Evolutionary conservation across 2,113 vertebrate species (phyloP), one percentile per base, ranked within the genome.

Genomic region (Takifugu bimaculatus): DNA sequence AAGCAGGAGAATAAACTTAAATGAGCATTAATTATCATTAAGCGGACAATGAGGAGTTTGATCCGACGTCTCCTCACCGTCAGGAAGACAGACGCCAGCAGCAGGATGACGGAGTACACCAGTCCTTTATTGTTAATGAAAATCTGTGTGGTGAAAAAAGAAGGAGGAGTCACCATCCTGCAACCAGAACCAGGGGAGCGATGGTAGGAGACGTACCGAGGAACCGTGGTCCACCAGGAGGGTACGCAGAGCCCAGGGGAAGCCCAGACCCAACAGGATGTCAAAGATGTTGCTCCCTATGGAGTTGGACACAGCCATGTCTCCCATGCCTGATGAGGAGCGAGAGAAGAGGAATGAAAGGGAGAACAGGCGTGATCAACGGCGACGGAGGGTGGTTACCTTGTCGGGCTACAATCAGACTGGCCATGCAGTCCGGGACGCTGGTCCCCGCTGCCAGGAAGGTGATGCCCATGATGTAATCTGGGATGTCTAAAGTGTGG

Each of bases 241-340:
- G 26, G 91, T 92, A 11, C 90, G 88, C 53, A 92, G 62, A 68
- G 89, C 75, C 91, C 91, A 92, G 44, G 91, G 91, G 75, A 92
- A 92, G 49, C 91, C 91, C 78, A 92, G 74, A 27, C 91, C 91
- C 64, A 92, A 67, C 57, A 92, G 82, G 77, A 92, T 92, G 87
- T 92, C 91, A 76, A 92, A 92, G 67, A 92, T 91, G 78, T 92
- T 92, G 73, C 91, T 92, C 67, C 91, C 91, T 52, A 92, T 92
- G 60, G 91, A 92, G 84, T 92, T 92, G 4, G 91, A 92, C 58
- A 92, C 91, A 0, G 91, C 91, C 91, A 92, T 92, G 82, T 92
- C 91, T 13, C 91, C 91, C 90, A 92, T 89, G 49, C 91, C 91
- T 92, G 71, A 27, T 35, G 60, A 48, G 25, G 25, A 72, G 6